Evolutionary conservation across 2,797 vertebrate species (phyloP).

Genomic region (Kryptopterus vitreolus): DNA sequence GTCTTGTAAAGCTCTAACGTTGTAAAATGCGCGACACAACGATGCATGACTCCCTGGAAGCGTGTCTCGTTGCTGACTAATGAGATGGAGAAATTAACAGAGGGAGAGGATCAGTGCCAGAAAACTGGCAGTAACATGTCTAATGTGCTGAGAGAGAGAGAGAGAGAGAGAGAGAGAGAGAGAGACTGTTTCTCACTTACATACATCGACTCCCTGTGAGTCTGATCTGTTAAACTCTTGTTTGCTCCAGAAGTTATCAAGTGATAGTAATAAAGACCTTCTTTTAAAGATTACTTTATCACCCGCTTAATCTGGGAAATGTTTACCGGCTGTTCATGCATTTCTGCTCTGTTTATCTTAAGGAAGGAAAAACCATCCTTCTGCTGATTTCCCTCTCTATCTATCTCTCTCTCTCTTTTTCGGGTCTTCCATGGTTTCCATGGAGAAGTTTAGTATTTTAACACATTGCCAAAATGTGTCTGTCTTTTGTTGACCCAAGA

Average conservation of each 20-base stretch:
- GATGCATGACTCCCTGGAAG: slow-evolving; percentile 33
- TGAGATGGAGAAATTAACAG: slow-evolving; percentile 53
- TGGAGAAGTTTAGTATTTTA: slow-evolving; percentile 10
- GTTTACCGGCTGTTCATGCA: background rate
- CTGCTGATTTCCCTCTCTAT: background rate
- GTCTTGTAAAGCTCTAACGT: background rate
- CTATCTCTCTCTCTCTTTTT: background rate
- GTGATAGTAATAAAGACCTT: slow-evolving; percentile 9
- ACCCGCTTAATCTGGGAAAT: background rate
- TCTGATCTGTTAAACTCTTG: slow-evolving; percentile 16
- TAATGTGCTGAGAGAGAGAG: slow-evolving; percentile 42
- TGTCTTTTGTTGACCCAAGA: slow-evolving; percentile 3
- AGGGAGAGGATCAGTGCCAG: slow-evolving; percentile 42
- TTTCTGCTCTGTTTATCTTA: background rate
- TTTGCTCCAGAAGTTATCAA: slow-evolving; percentile 18
- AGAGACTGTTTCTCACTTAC: slow-evolving; percentile 45
- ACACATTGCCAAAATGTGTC: background rate
- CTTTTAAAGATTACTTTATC: background rate
- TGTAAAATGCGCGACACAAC: slow-evolving; percentile 31
- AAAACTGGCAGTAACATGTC: slow-evolving; percentile 34
- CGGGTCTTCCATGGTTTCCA: slow-evolving; percentile 12
- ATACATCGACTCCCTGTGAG: slow-evolving; percentile 36
- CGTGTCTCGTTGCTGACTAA: slow-evolving; percentile 48
- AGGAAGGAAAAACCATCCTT: too few relatives aligned
- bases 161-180: slow-evolving; percentile 18